Base-by-base conservation (phyloP, 2,113 vertebrate species). In the Corydoras maculifer region DNA sequence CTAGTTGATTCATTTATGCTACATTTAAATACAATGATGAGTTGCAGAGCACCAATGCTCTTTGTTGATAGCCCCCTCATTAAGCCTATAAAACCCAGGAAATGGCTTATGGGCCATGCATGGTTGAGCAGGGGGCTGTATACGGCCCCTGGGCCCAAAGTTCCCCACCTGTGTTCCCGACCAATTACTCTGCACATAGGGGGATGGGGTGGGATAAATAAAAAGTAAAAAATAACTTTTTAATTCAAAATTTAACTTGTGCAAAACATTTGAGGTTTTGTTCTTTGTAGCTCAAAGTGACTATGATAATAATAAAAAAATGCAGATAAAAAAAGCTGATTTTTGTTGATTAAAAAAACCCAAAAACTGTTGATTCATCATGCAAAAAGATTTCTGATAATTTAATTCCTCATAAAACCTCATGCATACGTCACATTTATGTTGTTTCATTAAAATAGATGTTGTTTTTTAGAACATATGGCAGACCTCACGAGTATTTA, bases 401-500 rank as follows among this genome's bases (percentile, higher is more conserved):
- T 43, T 43, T 8, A 8, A 8, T 43, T 43, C 7, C 35, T 8
- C 7, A 43, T 8, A 43, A 43, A 43, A 43, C 35, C 35, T 43
- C 35, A 43, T 43, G 35, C 35, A 4, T 43, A 43, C 35, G 2
- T 43, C 7, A 43, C 4, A 43, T 43, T 43, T 43, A 57, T 57
- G n/a, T 30, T 12, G 8, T 32, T 54, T 11, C 8, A 54, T 66
- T 57, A 32, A 67, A 54, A n/a, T 18, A 4, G 4, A 15, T 67
- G 9, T n/a, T 14, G 30, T 3, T 65, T 66, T 71, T 49, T 49
- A 82, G 79, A 60, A 81, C 73, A 3, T 79, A 79, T 60, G 86
- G 88, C 0, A 84, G 92, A 0, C 92, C 92, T 0, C 85, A 92
- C 50, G 93, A 93, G 69, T 91, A 88, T 65, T 68, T 93, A 78